These are phyloP conservation scores for Drosophila anomelani DNA, from an alignment of 2,888 invertebrate genomes.

Conservation along the genomic window DNA sequence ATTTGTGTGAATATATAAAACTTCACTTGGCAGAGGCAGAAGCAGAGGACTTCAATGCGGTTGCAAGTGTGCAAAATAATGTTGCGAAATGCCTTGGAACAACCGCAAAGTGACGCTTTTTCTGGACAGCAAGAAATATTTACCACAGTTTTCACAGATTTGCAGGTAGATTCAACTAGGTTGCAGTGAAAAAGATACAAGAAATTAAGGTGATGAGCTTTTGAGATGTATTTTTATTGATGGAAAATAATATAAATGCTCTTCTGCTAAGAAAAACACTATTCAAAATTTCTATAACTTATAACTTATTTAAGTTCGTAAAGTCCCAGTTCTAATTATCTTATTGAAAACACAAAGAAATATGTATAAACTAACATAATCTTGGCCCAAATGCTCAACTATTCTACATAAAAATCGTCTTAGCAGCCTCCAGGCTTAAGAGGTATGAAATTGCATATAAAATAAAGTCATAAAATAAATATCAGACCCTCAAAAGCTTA, in stretches of 20 bases:
- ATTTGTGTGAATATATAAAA: conserved; percentile 25
- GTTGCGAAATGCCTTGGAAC: conserved; percentile 68
- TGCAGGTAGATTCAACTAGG: neutral
- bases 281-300: neutral
- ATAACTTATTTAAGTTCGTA: neutral
- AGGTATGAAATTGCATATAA: neutral
- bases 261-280: neutral
- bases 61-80: conserved; percentile 52
- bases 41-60: conserved; percentile 19
- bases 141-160: conserved; percentile 12
- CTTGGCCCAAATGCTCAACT: neutral
- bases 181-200: neutral
- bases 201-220: neutral
- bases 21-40: conserved; percentile 10
- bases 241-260: neutral
- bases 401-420: neutral
- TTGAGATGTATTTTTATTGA: neutral
- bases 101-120: conserved; percentile 39
- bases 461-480: neutral
- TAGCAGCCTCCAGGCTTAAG: neutral
- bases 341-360: neutral
- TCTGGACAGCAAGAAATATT: neutral
- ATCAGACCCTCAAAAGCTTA: neutral
- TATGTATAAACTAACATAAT: neutral
- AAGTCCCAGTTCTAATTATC: neutral